Evolutionary conservation across 1,140 invertebrate genomes (phyloP).

Genomic region (Leptopilina boulardi): DNA sequence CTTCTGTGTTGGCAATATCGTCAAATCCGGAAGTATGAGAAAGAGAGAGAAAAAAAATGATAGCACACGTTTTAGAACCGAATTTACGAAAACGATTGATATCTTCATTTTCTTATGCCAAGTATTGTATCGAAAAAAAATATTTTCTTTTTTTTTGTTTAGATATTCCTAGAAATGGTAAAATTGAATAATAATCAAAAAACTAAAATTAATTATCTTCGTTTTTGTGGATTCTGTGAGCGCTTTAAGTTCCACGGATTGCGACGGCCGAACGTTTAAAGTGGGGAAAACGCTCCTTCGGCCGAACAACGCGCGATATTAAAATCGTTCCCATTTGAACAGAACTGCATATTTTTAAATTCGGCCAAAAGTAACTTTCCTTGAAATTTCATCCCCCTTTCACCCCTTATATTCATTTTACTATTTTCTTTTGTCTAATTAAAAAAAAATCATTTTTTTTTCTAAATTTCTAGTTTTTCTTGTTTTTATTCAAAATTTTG

Average conservation of each 20-base stretch:
- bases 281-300: background rate
- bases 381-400: background rate
- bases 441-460: no score
- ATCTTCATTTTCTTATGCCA: constrained; percentile 49
- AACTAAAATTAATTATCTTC: background rate
- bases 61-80: constrained; percentile 48
- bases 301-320: background rate
- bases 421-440: no score
- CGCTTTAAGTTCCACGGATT: background rate
- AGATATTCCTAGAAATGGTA: background rate
- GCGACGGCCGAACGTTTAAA: background rate
- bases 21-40: constrained; percentile 34
- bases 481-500: background rate
- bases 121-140: background rate
- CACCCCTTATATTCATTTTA: no score
- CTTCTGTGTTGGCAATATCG: constrained; percentile 48
- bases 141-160: background rate
- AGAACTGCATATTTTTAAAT: no score
- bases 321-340: background rate
- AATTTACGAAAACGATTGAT: constrained; percentile 60
- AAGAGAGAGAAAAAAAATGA: background rate
- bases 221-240: background rate
- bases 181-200: background rate
- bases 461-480: no score
- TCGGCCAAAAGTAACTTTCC: background rate